A percentile compares a stretch with the other conserved stretches of the same genome.
phyloP scores from a whole-genome alignment of 2,888 invertebrate species.

The Timandra comae region DNA sequence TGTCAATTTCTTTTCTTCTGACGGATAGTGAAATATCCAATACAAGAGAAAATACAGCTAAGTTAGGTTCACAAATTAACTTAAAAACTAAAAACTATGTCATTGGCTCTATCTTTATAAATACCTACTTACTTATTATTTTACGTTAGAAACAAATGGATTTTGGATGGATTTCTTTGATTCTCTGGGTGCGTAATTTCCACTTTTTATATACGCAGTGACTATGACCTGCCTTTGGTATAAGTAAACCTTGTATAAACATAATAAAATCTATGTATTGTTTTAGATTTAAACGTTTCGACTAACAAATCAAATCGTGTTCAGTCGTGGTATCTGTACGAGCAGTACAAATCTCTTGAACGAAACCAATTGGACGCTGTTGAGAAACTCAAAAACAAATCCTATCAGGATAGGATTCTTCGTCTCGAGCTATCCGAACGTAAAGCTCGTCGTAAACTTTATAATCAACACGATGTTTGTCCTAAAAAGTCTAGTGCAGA shows the following conservation, averaged over 20 bases:
- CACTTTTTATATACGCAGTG: not conserved
- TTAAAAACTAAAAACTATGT: no score
- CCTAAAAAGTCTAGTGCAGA: constrained; percentile 35
- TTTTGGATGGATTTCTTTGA: constrained; percentile 57
- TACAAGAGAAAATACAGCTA: no score
- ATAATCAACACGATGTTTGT: constrained; percentile 35
- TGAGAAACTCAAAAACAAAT: constrained; percentile 44
- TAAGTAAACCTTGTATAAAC: not conserved
- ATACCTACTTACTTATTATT: no score
- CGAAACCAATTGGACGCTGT: constrained; percentile 54
- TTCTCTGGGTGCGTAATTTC: constrained; percentile 40
- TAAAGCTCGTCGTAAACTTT: constrained; percentile 44
- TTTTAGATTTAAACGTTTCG: constrained; percentile 46
- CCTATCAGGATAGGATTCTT: constrained; percentile 50
- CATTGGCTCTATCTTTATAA: no score
- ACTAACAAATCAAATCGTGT: constrained; percentile 52
- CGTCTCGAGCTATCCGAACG: constrained; percentile 53
- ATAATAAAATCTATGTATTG: constrained; percentile 2
- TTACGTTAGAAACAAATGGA: no score
- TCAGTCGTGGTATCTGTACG: constrained; percentile 65
- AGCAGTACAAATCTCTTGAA: constrained; percentile 63
- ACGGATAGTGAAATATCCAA: no score
- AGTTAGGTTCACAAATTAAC: no score
- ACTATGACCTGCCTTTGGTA: not conserved
- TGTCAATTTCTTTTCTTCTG: no score